Evolutionary conservation across 2,888 invertebrate genomes (phyloP).

Genomic region (Aporophyla lueneburgensis): DNA sequence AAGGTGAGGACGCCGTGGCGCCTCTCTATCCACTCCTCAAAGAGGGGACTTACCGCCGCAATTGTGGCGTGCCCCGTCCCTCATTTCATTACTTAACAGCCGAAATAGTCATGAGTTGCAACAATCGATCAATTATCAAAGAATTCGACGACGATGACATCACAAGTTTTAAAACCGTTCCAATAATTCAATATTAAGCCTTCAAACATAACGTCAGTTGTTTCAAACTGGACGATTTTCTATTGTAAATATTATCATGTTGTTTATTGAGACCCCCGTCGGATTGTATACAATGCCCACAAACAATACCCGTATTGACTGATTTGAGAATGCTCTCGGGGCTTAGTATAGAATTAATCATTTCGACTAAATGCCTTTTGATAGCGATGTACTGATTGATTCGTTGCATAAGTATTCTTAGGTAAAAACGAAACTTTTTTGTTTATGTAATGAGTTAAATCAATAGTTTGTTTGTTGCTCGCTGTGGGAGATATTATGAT

Average conservation of each 20-base stretch:
- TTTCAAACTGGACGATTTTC: conserved; percentile 67
- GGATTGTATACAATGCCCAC: conserved; percentile 75
- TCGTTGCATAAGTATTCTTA: conserved; percentile 63
- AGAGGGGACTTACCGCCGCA: too few species aligned
- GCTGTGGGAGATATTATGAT: conserved; percentile 55
- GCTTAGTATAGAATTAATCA: conserved; percentile 55
- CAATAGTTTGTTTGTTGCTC: conserved; percentile 53
- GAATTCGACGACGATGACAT: conserved; percentile 72
- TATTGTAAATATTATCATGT: conserved; percentile 76
- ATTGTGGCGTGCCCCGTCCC: too few species aligned
- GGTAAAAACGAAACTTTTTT: conserved; percentile 49
- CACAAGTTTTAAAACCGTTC: conserved; percentile 68
- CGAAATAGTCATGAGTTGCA: conserved; percentile 60
- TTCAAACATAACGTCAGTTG: conserved; percentile 73
- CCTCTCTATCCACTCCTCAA: too few species aligned
- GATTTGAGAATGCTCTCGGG: conserved; percentile 74
- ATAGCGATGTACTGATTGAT: conserved; percentile 57
- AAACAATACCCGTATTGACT: conserved; percentile 78
- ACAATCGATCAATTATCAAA: conserved; percentile 61
- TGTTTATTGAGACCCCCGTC: conserved; percentile 74
- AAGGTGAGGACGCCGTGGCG: too few species aligned
- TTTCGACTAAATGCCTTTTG: conserved; percentile 59
- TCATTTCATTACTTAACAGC: conserved; percentile 60
- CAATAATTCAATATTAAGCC: conserved; percentile 61
- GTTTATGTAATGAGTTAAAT: conserved; percentile 62